Percentiles rank a stretch among this genome's conserved stretches.
These are phyloP conservation scores for Chaetodon trifasciatus DNA, from an alignment of 2,797 vertebrate genomes.

Conservation along the genomic window DNA sequence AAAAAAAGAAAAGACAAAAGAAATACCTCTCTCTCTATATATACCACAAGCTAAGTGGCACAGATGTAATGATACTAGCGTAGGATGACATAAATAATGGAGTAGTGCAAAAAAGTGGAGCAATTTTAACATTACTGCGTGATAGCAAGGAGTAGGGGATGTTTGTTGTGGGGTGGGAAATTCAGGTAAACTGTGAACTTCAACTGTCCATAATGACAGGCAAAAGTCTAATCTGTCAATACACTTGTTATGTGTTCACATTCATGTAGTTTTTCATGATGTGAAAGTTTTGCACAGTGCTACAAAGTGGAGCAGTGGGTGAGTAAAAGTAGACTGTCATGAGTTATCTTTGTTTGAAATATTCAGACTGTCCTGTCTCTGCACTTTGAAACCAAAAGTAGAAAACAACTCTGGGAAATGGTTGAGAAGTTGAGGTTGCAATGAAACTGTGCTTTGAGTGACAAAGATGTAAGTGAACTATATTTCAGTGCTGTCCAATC, in stretches of 20 bases:
- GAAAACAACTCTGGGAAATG: conserved; percentile 25
- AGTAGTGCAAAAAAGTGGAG: too few relatives aligned
- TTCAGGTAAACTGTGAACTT: too few relatives aligned
- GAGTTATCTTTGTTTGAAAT: neutral
- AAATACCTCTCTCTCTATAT: too few relatives aligned
- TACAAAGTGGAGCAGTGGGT: neutral
- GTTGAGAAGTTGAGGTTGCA: conserved; percentile 42
- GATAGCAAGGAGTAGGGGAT: too few relatives aligned
- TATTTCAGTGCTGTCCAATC: conserved; percentile 12
- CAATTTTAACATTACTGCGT: too few relatives aligned
- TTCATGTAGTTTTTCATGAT: neutral
- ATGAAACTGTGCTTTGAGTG: neutral
- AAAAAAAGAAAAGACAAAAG: too few relatives aligned
- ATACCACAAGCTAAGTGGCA: too few relatives aligned
- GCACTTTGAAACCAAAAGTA: conserved; percentile 16
- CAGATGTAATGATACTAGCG: too few relatives aligned
- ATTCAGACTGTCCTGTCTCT: conserved; percentile 6
- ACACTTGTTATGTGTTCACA: neutral
- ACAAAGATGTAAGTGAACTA: conserved; percentile 28
- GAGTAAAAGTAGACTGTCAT: neutral
- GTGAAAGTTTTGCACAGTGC: neutral
- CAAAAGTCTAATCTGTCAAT: neutral
- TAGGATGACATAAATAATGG: too few relatives aligned
- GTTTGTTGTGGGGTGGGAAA: too few relatives aligned
- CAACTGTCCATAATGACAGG: neutral